Percentiles rank a stretch among this genome's conserved stretches.
These are phyloP conservation scores for Rachycentron canadum DNA, from an alignment of 2,797 vertebrate species.

Conservation along the genomic window DNA sequence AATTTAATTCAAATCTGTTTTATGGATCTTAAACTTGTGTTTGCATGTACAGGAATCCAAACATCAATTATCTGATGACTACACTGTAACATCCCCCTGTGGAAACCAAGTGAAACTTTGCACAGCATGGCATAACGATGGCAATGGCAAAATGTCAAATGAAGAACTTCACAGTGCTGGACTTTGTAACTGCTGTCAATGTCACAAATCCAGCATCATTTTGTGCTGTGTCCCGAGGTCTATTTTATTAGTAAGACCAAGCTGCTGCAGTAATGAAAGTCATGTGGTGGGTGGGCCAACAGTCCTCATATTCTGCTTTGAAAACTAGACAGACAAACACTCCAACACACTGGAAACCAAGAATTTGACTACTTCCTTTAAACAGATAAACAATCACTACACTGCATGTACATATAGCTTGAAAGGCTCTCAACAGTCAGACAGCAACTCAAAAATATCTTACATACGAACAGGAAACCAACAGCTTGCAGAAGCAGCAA, in stretches of 20 bases:
- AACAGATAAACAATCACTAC: background rate
- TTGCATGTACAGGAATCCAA: background rate
- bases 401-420: background rate
- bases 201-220: conserved; percentile 11
- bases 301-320: conserved; percentile 23
- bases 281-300: conserved; percentile 56
- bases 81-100: conserved; percentile 10
- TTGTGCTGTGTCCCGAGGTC: background rate
- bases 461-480: conserved; percentile 28
- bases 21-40: background rate
- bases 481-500: conserved; percentile 21
- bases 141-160: background rate
- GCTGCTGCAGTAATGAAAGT: conserved; percentile 58
- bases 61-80: conserved; percentile 29
- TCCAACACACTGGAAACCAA: conserved; percentile 57
- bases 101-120: background rate
- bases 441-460: background rate
- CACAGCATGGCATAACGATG: background rate
- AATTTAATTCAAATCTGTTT: background rate
- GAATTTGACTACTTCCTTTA: conserved; percentile 18
- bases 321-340: background rate
- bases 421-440: background rate
- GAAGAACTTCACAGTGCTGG: background rate
- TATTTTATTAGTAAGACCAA: conserved; percentile 13
- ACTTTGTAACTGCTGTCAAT: background rate